Percentiles rank a stretch among this genome's conserved stretches.
Evolutionary conservation across 64 coral and sea anemone genomes (phyloP).

Genomic region (Montipora foliosa): DNA sequence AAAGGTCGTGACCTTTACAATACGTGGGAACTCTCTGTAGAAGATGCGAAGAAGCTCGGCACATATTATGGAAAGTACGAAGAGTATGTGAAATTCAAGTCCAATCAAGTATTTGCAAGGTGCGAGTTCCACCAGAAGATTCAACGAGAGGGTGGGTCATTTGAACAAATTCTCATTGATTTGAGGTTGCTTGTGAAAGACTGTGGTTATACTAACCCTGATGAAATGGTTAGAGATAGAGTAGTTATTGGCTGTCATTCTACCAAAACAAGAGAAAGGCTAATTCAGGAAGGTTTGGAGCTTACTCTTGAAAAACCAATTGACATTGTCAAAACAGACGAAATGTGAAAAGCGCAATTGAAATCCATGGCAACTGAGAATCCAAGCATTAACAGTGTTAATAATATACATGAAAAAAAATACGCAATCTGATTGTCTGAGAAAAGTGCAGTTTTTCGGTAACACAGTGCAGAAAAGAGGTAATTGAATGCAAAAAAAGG

Average conservation of each 20-base stretch:
- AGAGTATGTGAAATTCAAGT: not conserved
- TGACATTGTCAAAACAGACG: not conserved
- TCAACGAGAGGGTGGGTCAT: too few relatives aligned
- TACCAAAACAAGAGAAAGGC: slow-evolving; percentile 8
- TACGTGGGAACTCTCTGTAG: not conserved
- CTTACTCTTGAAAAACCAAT: slow-evolving; percentile 39
- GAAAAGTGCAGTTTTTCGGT: too few relatives aligned
- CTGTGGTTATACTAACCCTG: too few relatives aligned
- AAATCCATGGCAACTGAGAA: slow-evolving; percentile 20
- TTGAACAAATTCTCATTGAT: too few relatives aligned
- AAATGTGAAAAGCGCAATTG: slow-evolving; percentile 41
- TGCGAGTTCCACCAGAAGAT: slow-evolving; percentile 47
- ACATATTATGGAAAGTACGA: not conserved
- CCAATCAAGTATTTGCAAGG: slow-evolving; percentile 13
- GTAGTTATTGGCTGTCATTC: too few relatives aligned
- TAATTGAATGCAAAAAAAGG: too few relatives aligned
- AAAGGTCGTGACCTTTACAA: too few relatives aligned
- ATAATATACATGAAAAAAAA: too few relatives aligned
- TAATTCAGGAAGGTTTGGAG: slow-evolving; percentile 47
- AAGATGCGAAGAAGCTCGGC: not conserved
- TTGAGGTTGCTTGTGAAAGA: too few relatives aligned
- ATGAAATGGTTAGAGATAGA: too few relatives aligned
- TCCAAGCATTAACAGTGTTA: not conserved
- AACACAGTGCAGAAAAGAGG: too few relatives aligned
- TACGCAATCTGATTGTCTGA: too few relatives aligned